Evolutionary conservation across 2,113 vertebrate species (phyloP), one percentile per base, ranked within the genome.

Genomic region (Archocentrus centrarchus): DNA sequence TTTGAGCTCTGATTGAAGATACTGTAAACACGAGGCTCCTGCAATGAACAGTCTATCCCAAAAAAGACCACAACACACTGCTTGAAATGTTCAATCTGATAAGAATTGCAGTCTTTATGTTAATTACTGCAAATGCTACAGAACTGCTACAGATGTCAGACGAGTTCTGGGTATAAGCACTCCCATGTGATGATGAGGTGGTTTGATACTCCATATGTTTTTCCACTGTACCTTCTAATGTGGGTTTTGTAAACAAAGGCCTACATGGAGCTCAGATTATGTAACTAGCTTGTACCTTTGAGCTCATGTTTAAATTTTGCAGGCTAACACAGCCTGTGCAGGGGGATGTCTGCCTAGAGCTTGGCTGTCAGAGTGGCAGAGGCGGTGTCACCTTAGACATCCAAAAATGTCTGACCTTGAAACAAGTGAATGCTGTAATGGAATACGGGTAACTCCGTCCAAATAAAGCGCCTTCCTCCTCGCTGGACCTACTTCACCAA

Each of bases 201-300:
- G 60, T 64, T 83, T 76, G 57, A 87, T 79, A 53, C 68, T 59
- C 59, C 70, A 59, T 47, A 15, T 83, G 73, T 87, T 87, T 83
- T 86, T 80, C 80, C 77, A 61, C 17, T 75, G 58, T 62, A 83
- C 70, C 83, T 78, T 63, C 64, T 50, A 57, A 47, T 85, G 80
- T 80, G 75, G 57, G 37, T 75, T 88, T 78, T 82, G 83, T 86
- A 80, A 83, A 85, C 84, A 77, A 78, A 70, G 41, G 47, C 13
- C 62, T 20, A 76, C 2, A 20, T 66, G 32, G 73, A 75, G 70
- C 1, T 3, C 41, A 44, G 41, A 59, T 75, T 77, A 81, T 86
- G 53, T 41, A 86, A 89, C 88, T 81, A 88, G 59, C 82, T 37
- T 61, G 15, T 27, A 87, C 77, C 75, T 88, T 82, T 93, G 80